Conservation (phyloP, 2,113 vertebrate species). For the Rhinolophus ferrumequinum region DNA sequence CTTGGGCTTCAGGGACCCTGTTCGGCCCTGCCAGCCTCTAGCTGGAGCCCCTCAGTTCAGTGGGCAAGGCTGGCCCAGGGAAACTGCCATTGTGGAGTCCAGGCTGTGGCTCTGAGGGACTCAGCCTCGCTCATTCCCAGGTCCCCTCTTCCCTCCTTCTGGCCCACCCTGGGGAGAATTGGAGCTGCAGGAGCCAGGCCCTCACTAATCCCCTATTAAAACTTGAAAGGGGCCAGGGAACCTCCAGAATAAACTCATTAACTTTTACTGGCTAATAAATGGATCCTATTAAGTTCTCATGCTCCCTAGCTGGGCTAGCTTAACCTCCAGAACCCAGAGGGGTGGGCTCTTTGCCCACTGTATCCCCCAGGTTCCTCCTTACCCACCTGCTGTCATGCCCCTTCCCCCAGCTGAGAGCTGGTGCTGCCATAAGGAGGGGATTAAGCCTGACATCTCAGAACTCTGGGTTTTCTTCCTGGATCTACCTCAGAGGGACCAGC, state of each 20-base stretch:
- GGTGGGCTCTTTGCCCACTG: slow-evolving; percentile 5
- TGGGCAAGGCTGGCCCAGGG: neutral
- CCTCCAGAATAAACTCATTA: slow-evolving; percentile 92
- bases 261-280: slow-evolving; percentile 91
- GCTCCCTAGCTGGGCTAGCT: slow-evolving; percentile 81
- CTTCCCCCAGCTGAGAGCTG: neutral
- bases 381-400: neutral
- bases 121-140: neutral
- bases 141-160: neutral
- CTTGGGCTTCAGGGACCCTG: neutral
- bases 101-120: neutral
- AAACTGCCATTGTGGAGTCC: neutral
- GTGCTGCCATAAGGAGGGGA: neutral
- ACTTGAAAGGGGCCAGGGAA: slow-evolving; percentile 86
- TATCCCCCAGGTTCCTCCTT: neutral
- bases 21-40: neutral
- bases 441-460: neutral
- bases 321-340: slow-evolving; percentile 71
- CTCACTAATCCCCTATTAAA: slow-evolving; percentile 89
- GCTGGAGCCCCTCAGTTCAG: neutral
- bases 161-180: slow-evolving; percentile 76
- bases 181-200: slow-evolving; percentile 73
- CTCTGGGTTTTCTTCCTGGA: neutral
- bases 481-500: neutral
- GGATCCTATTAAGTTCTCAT: slow-evolving; percentile 90